These are phyloP conservation scores for Anoura caudifer DNA, from an alignment of 2,113 vertebrate genomes.

Conservation along the genomic window DNA sequence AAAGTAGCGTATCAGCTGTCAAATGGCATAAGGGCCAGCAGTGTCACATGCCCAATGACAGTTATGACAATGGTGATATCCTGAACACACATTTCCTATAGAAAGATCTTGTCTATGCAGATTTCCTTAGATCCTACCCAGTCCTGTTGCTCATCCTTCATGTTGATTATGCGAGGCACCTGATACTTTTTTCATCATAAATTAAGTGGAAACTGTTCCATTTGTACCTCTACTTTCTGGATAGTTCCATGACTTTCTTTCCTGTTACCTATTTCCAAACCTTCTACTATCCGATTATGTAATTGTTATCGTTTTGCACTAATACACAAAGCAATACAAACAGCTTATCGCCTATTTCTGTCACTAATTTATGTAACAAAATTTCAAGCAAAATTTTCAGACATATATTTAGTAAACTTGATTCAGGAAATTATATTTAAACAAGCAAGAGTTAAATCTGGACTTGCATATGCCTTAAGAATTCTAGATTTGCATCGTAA, in stretches of 20 bases:
- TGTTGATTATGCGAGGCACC: background rate
- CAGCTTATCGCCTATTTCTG: background rate
- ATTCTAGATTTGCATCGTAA: background rate
- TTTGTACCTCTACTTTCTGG: background rate
- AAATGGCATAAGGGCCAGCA: background rate
- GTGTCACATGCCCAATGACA: background rate
- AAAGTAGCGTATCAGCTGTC: background rate
- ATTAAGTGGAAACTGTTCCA: background rate
- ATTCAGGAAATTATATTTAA: constrained; percentile 18
- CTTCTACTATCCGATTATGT: background rate
- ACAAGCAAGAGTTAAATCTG: background rate
- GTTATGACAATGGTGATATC: background rate
- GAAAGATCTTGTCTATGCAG: background rate
- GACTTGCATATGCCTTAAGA: background rate
- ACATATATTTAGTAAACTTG: background rate
- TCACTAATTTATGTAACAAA: background rate
- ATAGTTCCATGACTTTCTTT: background rate
- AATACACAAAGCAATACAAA: background rate
- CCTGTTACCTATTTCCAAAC: background rate
- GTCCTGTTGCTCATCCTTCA: background rate
- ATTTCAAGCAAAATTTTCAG: constrained; percentile 9
- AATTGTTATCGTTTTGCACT: background rate
- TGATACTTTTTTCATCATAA: background rate
- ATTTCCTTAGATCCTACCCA: background rate
- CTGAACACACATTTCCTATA: background rate